Evolutionary conservation across 2,888 invertebrate species (phyloP).

Genomic region (Parnassius apollo): DNA sequence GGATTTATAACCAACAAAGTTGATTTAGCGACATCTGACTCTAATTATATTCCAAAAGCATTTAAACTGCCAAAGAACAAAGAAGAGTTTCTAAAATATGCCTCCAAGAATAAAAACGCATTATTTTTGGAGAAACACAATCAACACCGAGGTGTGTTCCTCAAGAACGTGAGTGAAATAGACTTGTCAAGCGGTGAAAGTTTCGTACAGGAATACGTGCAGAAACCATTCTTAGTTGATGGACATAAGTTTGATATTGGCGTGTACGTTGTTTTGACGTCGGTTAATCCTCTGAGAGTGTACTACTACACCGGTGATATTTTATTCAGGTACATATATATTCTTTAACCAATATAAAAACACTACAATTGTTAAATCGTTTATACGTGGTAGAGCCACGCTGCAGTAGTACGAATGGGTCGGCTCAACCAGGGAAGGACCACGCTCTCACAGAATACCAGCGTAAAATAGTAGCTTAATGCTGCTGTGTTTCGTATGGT

Average conservation of each 20-base stretch:
- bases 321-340: conserved; percentile 85
- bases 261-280: conserved; percentile 94
- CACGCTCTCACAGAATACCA: too few species aligned
- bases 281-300: conserved; percentile 92
- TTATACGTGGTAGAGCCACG: not conserved
- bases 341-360: not conserved
- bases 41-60: conserved; percentile 91
- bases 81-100: conserved; percentile 85
- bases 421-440: too few species aligned
- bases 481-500: too few species aligned
- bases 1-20: conserved; percentile 96
- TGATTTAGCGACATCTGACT: conserved; percentile 89
- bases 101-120: conserved; percentile 83
- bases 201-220: conserved; percentile 95
- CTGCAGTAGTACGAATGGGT: too few species aligned
- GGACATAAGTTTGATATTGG: conserved; percentile 98
- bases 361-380: not conserved
- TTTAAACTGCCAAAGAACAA: conserved; percentile 92
- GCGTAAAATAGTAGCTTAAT: too few species aligned
- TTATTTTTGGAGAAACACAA: conserved; percentile 96
- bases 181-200: conserved; percentile 86
- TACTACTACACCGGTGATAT: conserved; percentile 95
- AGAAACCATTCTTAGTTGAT: conserved; percentile 93
- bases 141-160: conserved; percentile 92
- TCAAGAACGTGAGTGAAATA: conserved; percentile 86